Evolutionary conservation across 2,797 vertebrate species (phyloP).

Genomic region (Somateria mollissima): DNA sequence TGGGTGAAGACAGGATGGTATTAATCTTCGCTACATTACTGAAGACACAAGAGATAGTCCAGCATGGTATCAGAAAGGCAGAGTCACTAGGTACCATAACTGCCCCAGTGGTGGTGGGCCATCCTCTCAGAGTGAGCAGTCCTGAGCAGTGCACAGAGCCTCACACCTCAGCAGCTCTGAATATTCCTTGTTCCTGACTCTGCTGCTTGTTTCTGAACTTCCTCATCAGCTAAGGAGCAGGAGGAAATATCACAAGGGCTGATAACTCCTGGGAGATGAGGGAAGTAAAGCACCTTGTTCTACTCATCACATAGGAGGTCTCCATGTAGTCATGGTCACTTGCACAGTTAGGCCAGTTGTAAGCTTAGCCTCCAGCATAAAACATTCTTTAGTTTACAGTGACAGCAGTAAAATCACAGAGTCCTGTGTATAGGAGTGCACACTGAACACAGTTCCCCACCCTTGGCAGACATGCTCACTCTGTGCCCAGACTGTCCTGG

Average conservation of each 20-base stretch:
- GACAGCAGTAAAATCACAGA: neutral
- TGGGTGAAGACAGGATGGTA: conserved; percentile 14
- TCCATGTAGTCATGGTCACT: neutral
- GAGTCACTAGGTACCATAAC: neutral
- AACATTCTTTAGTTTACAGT: neutral
- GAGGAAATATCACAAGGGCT: neutral
- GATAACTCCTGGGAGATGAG: neutral
- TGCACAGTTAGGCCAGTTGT: neutral
- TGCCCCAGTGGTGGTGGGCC: neutral
- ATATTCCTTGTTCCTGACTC: neutral
- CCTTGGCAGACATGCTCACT: neutral
- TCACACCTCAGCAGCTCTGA: neutral
- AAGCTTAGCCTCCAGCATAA: neutral
- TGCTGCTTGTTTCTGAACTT: neutral
- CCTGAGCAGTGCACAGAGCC: neutral
- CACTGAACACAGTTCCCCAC: neutral
- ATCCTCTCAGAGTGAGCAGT: neutral
- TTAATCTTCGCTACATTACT: neutral
- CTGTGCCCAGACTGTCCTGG: neutral
- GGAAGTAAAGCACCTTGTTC: neutral
- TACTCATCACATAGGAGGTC: neutral
- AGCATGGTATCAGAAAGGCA: neutral
- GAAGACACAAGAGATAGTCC: neutral
- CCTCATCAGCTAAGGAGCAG: neutral
- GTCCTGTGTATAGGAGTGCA: neutral